Evolutionary conservation across 2,113 vertebrate species (phyloP).

Genomic region (Chinchilla lanigera): DNA sequence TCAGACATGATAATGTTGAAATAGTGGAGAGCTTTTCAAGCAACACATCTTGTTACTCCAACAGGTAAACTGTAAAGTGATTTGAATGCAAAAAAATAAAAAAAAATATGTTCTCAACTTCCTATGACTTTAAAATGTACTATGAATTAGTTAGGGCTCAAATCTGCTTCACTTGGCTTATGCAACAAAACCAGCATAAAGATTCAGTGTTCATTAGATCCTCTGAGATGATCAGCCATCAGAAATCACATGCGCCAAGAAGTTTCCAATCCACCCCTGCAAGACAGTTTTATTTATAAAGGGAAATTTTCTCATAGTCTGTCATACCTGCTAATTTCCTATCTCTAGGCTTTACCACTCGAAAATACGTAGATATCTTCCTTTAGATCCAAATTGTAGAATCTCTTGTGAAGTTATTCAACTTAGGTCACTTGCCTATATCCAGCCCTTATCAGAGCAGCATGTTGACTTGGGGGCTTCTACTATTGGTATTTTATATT

Average conservation of each 20-base stretch:
- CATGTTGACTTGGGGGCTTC: neutral
- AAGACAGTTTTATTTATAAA: neutral
- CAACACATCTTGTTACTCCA: neutral
- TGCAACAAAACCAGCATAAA: neutral
- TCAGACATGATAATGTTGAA: neutral
- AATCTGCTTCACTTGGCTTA: neutral
- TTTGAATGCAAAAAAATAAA: neutral
- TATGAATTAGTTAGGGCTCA: neutral
- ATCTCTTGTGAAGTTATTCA: neutral
- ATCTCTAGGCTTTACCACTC: neutral
- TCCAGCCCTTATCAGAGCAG: neutral
- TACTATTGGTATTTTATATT: neutral
- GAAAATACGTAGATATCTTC: neutral
- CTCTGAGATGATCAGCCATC: neutral
- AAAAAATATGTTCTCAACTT: neutral
- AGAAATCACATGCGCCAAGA: neutral
- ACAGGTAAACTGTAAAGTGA: neutral
- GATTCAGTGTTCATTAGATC: neutral
- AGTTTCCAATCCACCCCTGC: neutral
- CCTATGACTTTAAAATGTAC: neutral
- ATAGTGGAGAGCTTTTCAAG: neutral
- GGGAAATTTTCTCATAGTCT: neutral
- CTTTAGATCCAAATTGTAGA: neutral
- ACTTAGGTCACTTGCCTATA: accelerated
- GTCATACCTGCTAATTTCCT: neutral